Conservation (phyloP, 1,140 invertebrate genomes). For the Phocides pigmalion region DNA sequence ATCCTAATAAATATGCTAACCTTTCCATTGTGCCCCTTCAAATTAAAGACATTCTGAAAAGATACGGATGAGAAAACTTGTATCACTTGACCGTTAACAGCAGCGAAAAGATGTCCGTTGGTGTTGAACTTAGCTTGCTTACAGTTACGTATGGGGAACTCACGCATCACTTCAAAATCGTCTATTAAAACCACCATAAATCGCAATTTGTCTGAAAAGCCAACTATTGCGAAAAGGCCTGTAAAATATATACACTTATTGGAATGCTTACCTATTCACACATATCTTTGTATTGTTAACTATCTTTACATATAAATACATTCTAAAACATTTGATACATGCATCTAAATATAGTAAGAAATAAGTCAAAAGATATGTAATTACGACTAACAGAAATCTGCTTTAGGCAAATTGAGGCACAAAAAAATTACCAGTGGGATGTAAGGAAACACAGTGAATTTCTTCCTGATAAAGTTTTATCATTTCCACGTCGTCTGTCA, state of each 20-base stretch:
- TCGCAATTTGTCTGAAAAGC: conserved; percentile 95
- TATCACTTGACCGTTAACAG: conserved; percentile 90
- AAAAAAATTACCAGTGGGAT: conserved; percentile 86
- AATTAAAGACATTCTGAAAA: conserved; percentile 88
- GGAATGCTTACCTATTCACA: too few species aligned
- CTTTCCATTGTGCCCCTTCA: conserved; percentile 92
- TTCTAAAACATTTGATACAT: too few species aligned
- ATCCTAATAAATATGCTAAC: conserved; percentile 83
- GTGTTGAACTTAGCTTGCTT: conserved; percentile 89
- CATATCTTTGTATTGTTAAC: too few species aligned
- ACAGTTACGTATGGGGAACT: conserved; percentile 90
- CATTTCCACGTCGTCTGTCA: conserved; percentile 90
- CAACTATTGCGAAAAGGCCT: conserved; percentile 93
- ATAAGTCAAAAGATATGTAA: too few species aligned
- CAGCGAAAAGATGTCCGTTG: conserved; percentile 93
- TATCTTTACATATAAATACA: too few species aligned
- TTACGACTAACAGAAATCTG: too few species aligned
- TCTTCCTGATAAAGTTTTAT: conserved; percentile 93
- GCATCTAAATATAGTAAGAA: too few species aligned
- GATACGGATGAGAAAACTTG: conserved; percentile 91
- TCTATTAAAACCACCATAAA: conserved; percentile 94
- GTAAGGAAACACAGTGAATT: conserved; percentile 90
- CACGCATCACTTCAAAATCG: conserved; percentile 90
- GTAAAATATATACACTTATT: conserved; percentile 39
- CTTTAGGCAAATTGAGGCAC: too few species aligned